Evolutionary conservation across 2,797 vertebrate genomes (phyloP).

Genomic region (Danio albolineatus): DNA sequence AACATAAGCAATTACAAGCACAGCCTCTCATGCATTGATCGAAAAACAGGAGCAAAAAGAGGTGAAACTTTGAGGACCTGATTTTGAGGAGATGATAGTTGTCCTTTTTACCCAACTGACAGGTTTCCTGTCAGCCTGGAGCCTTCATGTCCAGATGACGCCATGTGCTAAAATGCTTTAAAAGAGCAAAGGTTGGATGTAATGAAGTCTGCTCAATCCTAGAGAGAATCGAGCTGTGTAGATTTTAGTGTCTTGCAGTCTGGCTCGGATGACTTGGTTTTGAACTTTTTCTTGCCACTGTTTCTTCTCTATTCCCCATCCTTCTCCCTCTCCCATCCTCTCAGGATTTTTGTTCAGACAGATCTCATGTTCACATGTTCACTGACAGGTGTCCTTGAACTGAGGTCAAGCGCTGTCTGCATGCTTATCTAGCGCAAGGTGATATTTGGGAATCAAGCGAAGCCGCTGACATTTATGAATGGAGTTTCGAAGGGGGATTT

Average conservation of each 20-base stretch:
- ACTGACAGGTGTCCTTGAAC: slow-evolving; percentile 40
- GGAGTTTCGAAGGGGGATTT: slow-evolving; percentile 29
- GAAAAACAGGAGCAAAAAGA: slow-evolving; percentile 28
- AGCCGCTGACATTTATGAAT: slow-evolving; percentile 33
- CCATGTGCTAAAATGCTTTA: not conserved
- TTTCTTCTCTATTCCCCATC: not conserved
- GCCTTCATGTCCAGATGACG: not conserved
- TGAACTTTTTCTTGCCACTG: slow-evolving; percentile 9
- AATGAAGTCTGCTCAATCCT: slow-evolving; percentile 29
- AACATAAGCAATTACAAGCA: not conserved
- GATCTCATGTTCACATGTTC: slow-evolving; percentile 5
- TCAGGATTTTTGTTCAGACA: slow-evolving; percentile 40
- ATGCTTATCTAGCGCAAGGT: slow-evolving; percentile 27
- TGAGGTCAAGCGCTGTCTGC: not conserved
- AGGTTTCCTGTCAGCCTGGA: slow-evolving; percentile 22
- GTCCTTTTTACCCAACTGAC: slow-evolving; percentile 2
- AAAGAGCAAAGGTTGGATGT: slow-evolving; percentile 19
- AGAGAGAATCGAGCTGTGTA: slow-evolving; percentile 9
- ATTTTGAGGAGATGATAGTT: not conserved
- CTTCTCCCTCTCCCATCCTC: slow-evolving; percentile 6
- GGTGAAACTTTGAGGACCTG: slow-evolving; percentile 3
- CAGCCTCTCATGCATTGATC: slow-evolving; percentile 6
- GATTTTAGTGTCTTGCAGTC: not conserved
- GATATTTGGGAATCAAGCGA: slow-evolving; percentile 36
- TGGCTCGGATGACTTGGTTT: not conserved